These are phyloP conservation scores for Alligator mississippiensis DNA, from an alignment of 2,113 vertebrate species.

Conservation along the genomic window DNA sequence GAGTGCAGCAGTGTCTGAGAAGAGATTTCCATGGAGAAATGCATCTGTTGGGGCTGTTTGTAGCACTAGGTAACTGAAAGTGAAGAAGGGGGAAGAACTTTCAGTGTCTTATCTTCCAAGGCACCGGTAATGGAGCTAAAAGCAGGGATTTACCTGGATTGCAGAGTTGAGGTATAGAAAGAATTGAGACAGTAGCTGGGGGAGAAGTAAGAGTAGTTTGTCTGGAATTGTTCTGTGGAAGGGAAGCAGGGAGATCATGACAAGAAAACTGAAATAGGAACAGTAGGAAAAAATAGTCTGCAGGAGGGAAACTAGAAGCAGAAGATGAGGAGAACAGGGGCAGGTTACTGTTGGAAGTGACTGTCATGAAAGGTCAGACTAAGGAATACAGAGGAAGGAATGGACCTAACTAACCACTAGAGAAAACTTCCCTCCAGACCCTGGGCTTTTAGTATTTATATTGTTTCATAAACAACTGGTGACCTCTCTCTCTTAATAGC, in stretches of 20 bases:
- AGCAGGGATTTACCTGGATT: neutral
- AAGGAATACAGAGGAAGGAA: neutral
- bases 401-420: constrained; percentile 31
- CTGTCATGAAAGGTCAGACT: neutral
- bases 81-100: neutral
- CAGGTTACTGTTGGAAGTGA: neutral
- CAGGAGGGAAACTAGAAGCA: constrained; percentile 24
- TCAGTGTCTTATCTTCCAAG: too few species aligned
- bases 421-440: neutral
- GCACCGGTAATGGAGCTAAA: too few species aligned
- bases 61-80: neutral
- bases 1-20: too few species aligned
- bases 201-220: neutral
- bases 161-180: neutral
- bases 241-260: constrained; percentile 24
- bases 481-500: neutral
- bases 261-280: neutral
- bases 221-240: neutral
- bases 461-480: neutral
- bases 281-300: too few species aligned
- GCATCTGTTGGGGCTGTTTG: neutral
- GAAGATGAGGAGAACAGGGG: neutral
- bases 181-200: neutral
- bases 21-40: too few species aligned
- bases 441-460: neutral